Evolutionary conservation across 2,113 vertebrate species (phyloP).

Genomic region (Cygnus atratus): DNA sequence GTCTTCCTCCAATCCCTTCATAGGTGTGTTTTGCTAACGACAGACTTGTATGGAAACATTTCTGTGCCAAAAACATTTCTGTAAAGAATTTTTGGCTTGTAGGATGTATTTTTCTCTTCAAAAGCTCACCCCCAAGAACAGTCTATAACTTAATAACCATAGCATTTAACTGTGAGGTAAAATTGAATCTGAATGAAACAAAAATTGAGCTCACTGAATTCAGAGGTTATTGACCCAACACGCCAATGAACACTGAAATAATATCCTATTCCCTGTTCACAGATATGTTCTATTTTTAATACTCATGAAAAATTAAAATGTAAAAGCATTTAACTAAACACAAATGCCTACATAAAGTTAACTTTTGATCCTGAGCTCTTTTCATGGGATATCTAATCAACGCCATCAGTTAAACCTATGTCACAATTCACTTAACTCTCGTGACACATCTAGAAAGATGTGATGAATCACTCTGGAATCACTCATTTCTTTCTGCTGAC

Average conservation of each 20-base stretch:
- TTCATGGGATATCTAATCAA: neutral
- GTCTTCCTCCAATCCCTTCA: neutral
- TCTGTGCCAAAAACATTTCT: neutral
- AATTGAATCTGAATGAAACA: neutral
- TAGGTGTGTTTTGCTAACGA: neutral
- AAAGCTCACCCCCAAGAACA: neutral
- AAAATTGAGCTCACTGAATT: neutral
- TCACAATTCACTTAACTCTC: neutral
- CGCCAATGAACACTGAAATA: neutral
- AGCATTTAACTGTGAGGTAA: neutral
- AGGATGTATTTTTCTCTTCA: neutral
- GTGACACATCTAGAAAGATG: neutral
- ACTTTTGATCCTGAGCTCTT: neutral
- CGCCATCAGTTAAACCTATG: neutral
- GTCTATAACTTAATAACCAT: neutral
- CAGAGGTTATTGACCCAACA: fast-evolving
- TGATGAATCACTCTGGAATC: neutral
- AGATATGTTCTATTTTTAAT: neutral
- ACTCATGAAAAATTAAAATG: neutral
- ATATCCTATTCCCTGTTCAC: neutral
- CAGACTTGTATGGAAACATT: neutral
- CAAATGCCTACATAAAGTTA: neutral
- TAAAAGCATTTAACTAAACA: neutral
- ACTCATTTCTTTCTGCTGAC: neutral
- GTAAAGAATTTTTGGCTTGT: neutral